These are phyloP conservation scores for Helarctos malayanus DNA, from an alignment of 2,797 vertebrate genomes.

Conservation along the genomic window DNA sequence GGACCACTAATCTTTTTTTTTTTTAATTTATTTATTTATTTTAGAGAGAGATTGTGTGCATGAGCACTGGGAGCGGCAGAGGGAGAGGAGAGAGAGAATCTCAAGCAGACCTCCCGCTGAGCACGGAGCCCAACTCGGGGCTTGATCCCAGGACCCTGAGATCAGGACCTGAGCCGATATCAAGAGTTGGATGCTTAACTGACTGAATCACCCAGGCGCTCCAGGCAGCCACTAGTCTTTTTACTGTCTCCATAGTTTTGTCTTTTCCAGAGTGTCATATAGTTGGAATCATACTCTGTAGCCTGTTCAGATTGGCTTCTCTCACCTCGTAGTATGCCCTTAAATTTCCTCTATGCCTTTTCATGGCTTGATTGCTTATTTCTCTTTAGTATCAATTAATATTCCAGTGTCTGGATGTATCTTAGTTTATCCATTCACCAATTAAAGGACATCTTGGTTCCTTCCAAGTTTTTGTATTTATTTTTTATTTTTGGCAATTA, in stretches of 20 bases:
- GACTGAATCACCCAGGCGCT: too few relatives aligned
- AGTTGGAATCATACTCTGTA: neutral
- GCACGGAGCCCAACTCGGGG: too few relatives aligned
- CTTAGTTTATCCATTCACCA: neutral
- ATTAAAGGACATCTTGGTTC: neutral
- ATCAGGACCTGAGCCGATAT: too few relatives aligned
- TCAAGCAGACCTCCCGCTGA: too few relatives aligned
- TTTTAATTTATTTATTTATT: too few relatives aligned
- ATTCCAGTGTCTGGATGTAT: neutral
- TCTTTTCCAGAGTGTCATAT: neutral
- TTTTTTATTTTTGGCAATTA: neutral
- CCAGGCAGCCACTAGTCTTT: too few relatives aligned
- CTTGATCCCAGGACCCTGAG: too few relatives aligned
- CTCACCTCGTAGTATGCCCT: neutral
- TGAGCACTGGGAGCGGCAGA: too few relatives aligned
- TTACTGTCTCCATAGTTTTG: neutral
- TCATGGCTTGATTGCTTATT: neutral
- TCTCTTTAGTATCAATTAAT: neutral
- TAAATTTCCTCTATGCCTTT: neutral
- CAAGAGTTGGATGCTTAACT: too few relatives aligned
- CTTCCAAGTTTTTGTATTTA: neutral
- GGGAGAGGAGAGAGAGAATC: too few relatives aligned
- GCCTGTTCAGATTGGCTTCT: neutral
- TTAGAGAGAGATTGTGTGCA: too few relatives aligned
- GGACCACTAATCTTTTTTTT: neutral